Percentiles rank a stretch among this genome's conserved stretches.
Evolutionary conservation across 2,797 vertebrate species (phyloP).

Genomic region (Girardinus metallicus): DNA sequence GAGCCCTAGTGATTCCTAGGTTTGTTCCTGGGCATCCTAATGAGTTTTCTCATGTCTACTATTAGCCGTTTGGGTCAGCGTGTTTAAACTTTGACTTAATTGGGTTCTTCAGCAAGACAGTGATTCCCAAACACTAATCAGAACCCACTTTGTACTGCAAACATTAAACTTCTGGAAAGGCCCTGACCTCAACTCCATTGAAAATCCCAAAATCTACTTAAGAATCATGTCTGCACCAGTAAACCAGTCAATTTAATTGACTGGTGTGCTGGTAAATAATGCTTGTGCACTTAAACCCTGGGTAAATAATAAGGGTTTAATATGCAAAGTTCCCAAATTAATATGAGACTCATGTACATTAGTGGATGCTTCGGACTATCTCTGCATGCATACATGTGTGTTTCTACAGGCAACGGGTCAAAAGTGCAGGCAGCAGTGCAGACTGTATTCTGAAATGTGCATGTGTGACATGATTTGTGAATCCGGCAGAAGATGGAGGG

Average conservation of each 20-base stretch:
- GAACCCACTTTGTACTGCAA: background rate
- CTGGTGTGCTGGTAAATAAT: too few relatives aligned
- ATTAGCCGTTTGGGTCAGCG: background rate
- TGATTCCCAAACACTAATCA: background rate
- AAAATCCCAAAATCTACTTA: background rate
- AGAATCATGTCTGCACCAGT: background rate
- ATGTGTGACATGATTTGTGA: slow-evolving; percentile 33
- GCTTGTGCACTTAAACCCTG: too few relatives aligned
- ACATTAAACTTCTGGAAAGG: background rate
- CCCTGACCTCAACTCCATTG: background rate
- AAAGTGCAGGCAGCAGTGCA: slow-evolving; percentile 29
- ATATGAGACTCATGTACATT: background rate
- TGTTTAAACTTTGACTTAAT: background rate
- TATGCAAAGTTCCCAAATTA: background rate
- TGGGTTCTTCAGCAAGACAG: background rate
- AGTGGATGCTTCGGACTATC: background rate
- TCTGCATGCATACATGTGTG: background rate
- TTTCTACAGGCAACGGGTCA: slow-evolving; percentile 23
- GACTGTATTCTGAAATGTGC: slow-evolving; percentile 5
- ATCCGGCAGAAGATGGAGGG: slow-evolving; percentile 35
- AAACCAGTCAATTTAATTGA: background rate
- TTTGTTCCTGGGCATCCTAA: background rate
- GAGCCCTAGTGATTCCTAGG: background rate
- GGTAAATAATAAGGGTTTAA: background rate
- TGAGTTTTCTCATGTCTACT: background rate